These are phyloP conservation scores for Macrosteles quadrilineatus DNA, from an alignment of 1,140 invertebrate genomes.

Conservation along the genomic window DNA sequence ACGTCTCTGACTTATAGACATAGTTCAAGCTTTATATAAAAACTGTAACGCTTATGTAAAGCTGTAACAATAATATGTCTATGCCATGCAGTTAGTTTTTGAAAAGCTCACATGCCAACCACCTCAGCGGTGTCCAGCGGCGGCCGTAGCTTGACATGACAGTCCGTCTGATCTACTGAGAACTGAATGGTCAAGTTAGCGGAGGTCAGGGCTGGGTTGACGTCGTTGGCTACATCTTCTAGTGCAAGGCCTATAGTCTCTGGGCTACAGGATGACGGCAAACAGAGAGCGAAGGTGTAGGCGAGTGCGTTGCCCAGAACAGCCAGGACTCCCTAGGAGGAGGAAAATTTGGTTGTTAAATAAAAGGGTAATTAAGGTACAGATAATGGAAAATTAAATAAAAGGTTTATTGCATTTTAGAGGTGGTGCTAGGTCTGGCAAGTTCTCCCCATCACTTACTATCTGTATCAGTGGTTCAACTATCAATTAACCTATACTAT, in stretches of 20 bases:
- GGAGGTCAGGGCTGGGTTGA: background rate
- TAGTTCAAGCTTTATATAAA: too few species aligned
- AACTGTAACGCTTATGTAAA: too few species aligned
- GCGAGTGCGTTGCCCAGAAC: background rate
- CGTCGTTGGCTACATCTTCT: background rate
- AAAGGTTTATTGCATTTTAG: background rate
- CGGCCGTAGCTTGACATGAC: background rate
- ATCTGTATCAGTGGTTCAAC: background rate
- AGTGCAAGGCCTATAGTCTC: background rate
- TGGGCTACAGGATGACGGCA: conserved; percentile 19
- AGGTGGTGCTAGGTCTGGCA: background rate
- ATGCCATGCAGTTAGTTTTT: too few species aligned
- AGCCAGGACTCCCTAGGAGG: background rate
- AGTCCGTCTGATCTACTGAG: background rate
- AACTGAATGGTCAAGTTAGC: background rate
- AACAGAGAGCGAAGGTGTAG: conserved; percentile 23
- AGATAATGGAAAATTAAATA: background rate
- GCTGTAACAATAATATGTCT: too few species aligned
- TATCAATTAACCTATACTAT: background rate
- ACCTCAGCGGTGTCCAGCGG: conserved; percentile 1
- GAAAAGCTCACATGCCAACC: conserved; percentile 9
- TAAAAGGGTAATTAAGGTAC: background rate
- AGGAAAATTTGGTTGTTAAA: background rate
- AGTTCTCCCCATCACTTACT: background rate
- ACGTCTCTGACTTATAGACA: too few species aligned